Base-by-base conservation (phyloP, 1,140 invertebrate genomes). In the Hesperophylax magnus region DNA sequence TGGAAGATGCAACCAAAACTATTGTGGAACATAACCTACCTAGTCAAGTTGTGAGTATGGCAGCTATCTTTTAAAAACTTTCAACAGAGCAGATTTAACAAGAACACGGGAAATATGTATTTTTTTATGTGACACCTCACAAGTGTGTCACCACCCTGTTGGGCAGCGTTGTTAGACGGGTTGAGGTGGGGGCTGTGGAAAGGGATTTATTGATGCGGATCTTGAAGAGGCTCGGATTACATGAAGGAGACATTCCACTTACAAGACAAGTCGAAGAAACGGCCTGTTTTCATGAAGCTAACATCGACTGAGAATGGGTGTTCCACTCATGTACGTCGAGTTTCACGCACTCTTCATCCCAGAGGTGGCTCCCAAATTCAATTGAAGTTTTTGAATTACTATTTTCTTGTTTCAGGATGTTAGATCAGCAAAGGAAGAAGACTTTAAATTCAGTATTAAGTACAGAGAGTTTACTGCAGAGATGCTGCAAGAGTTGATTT, bases 21-120 rank as follows among this genome's bases (percentile, higher is more conserved):
- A 95, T 97, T 77, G 96, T 98, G 0, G 96, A 97, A 86, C 97
- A 98, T 86, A 98, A 98, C 91, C 88, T 98, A 31, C 95, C 94
- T 0, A 96, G 95, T 84, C 96, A 98, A 92, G 93, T 97, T 78
- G 89, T 90, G 83, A 86, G 86, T 86, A 77, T 18, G 11, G 24
- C 27, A 31, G 22, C 20, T 31, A 67, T n/a, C 24, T 34, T 27
- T 47, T 8, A 47, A 47, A 11, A 47, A 47, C 39, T 14, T 47
- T 47, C 8, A 47, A 47, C 39, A 47, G 39, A 58, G 20, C 56
- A 58, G n/a, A n/a, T n/a, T n/a, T n/a, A n/a, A n/a, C n/a, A n/a
- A n/a, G n/a, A n/a, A n/a, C n/a, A n/a, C n/a, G n/a, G n/a, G n/a
- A n/a, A 18, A 58, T 58, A 0, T 22, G 4, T 58, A 58, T 3